These are phyloP conservation scores for Catharus bicknelli DNA, from an alignment of 2,113 vertebrate genomes.

Conservation along the genomic window DNA sequence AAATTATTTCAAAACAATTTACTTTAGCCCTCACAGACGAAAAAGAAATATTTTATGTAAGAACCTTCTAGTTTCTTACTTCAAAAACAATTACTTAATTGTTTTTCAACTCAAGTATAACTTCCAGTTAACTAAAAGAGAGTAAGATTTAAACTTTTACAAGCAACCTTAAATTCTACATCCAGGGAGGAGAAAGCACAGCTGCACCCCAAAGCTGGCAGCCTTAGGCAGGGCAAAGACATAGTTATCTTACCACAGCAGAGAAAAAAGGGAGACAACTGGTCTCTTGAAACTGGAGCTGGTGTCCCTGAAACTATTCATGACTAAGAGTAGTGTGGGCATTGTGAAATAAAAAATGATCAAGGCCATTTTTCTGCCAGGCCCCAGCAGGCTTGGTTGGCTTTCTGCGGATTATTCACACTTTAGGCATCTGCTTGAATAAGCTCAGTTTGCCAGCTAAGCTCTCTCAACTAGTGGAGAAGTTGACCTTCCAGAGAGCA, in stretches of 20 bases:
- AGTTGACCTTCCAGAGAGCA: background rate
- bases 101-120: background rate
- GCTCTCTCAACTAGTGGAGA: background rate
- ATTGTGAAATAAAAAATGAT: constrained; percentile 3
- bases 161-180: background rate
- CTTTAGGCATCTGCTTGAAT: background rate
- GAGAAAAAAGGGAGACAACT: background rate
- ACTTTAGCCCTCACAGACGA: background rate
- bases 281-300: background rate
- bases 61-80: background rate
- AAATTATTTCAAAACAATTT: background rate
- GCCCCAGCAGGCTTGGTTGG: background rate
- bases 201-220: background rate
- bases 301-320: background rate
- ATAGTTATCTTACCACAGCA: background rate
- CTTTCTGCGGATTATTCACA: constrained; percentile 18
- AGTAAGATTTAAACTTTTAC: background rate
- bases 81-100: background rate
- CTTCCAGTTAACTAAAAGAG: background rate
- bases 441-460: background rate
- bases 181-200: background rate
- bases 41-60: background rate
- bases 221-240: background rate
- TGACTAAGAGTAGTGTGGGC: background rate
- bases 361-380: background rate